phyloP scores from a whole-genome alignment of 2,797 vertebrate species.

The Myotis pilosus region DNA sequence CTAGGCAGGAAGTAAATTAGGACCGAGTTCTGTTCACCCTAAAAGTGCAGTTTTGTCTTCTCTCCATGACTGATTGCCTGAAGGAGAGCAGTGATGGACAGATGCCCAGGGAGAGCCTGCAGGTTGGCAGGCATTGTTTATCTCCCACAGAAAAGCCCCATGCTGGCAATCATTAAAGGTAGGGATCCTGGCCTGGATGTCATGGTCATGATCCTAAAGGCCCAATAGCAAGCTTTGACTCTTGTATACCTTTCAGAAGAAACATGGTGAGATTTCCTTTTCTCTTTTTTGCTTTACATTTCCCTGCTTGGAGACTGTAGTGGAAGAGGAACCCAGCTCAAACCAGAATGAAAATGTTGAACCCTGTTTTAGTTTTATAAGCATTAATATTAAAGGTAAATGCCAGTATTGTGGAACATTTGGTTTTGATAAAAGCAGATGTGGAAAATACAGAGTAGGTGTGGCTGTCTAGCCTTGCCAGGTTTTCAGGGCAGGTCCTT shows the following conservation, averaged over 20 bases:
- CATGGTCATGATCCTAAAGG: neutral
- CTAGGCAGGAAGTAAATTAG: neutral
- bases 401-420: neutral
- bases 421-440: conserved; percentile 44
- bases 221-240: neutral
- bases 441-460: neutral
- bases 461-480: neutral
- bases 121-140: neutral
- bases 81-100: neutral
- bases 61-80: neutral
- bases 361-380: conserved; percentile 38
- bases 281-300: neutral
- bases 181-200: neutral
- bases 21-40: neutral
- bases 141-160: neutral
- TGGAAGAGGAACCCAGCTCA: neutral
- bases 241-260: neutral
- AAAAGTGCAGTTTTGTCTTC: neutral
- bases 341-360: conserved; percentile 29
- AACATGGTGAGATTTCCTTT: neutral
- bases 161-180: neutral
- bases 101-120: neutral
- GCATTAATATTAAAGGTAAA: conserved; percentile 24
- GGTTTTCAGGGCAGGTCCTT: neutral
- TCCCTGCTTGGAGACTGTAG: neutral